Conservation (phyloP, 2,888 invertebrate genomes). For the Agrotis puta region DNA sequence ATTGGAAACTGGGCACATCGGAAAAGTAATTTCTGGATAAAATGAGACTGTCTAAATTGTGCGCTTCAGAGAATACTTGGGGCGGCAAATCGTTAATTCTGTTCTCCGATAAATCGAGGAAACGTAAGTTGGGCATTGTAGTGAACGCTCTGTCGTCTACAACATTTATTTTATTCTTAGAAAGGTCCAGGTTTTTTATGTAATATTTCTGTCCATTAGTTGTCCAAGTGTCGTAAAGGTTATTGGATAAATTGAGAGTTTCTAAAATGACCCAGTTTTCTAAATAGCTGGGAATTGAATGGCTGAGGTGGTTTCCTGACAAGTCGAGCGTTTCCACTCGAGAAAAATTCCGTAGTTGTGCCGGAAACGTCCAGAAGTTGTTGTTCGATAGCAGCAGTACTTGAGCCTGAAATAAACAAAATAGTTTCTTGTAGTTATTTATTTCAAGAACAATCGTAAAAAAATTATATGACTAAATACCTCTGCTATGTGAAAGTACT, state of each 20-base stretch:
- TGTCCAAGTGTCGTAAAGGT: slow-evolving; percentile 86
- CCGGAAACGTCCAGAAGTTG: slow-evolving; percentile 90
- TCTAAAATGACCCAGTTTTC: slow-evolving; percentile 87
- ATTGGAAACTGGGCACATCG: slow-evolving; percentile 90
- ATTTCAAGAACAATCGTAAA: background rate
- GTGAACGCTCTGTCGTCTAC: slow-evolving; percentile 92
- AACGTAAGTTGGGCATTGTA: slow-evolving; percentile 88
- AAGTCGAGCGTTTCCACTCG: slow-evolving; percentile 88
- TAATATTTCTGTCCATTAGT: slow-evolving; percentile 74
- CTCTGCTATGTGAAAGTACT: no score
- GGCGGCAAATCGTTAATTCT: slow-evolving; percentile 91
- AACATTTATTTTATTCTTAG: slow-evolving; percentile 92
- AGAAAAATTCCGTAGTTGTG: slow-evolving; percentile 85
- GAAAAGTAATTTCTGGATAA: slow-evolving; percentile 93
- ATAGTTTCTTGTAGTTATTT: background rate
- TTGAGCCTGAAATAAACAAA: slow-evolving; percentile 89
- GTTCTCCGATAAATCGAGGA: slow-evolving; percentile 93
- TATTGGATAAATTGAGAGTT: slow-evolving; percentile 91
- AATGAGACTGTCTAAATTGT: slow-evolving; percentile 91
- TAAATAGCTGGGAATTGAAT: slow-evolving; percentile 85
- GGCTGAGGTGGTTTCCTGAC: slow-evolving; percentile 88
- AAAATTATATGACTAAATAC: background rate
- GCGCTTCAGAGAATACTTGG: slow-evolving; percentile 90
- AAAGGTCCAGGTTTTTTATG: slow-evolving; percentile 92
- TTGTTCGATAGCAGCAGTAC: slow-evolving; percentile 92